Evolutionary conservation across 2,888 invertebrate genomes (phyloP).

Genomic region (Strigamia maritima): DNA sequence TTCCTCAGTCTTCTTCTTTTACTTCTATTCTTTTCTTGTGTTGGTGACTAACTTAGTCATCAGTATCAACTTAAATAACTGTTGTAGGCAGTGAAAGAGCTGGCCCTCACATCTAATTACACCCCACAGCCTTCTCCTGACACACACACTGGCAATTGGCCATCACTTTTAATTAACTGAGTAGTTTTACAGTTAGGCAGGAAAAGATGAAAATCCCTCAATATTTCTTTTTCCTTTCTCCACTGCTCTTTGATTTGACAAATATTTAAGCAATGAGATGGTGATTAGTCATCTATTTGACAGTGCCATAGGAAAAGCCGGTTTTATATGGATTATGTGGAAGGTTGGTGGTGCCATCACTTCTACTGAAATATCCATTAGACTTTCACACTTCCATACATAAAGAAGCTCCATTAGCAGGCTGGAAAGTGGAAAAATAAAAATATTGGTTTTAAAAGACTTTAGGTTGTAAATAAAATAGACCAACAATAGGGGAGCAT

Average conservation of each 20-base stretch:
- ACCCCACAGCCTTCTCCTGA: not conserved
- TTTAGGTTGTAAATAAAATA: too few species aligned
- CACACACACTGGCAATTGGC: constrained; percentile 2
- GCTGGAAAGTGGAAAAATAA: too few species aligned
- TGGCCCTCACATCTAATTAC: constrained; percentile 19
- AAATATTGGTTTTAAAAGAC: too few species aligned
- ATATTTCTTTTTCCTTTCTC: not conserved
- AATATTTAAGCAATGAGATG: not conserved
- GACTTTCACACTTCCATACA: not conserved
- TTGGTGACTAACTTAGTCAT: not conserved
- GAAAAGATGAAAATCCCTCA: not conserved
- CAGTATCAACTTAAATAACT: not conserved
- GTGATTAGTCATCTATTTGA: not conserved
- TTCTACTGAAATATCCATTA: not conserved
- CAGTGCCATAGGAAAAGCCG: constrained; percentile 2
- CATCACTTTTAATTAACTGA: constrained; percentile 26
- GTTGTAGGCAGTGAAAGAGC: not conserved
- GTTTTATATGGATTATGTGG: constrained; percentile 15
- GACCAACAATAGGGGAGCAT: too few species aligned
- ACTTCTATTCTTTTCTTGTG: not conserved
- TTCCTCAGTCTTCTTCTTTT: too few species aligned
- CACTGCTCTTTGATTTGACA: not conserved
- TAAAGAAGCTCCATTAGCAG: not conserved
- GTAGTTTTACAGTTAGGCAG: constrained; percentile 6
- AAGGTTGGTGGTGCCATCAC: not conserved